Percentiles rank a stretch among this genome's conserved stretches.
Evolutionary conservation across 2,888 invertebrate species (phyloP).

Genomic region (Philaethria dido): DNA sequence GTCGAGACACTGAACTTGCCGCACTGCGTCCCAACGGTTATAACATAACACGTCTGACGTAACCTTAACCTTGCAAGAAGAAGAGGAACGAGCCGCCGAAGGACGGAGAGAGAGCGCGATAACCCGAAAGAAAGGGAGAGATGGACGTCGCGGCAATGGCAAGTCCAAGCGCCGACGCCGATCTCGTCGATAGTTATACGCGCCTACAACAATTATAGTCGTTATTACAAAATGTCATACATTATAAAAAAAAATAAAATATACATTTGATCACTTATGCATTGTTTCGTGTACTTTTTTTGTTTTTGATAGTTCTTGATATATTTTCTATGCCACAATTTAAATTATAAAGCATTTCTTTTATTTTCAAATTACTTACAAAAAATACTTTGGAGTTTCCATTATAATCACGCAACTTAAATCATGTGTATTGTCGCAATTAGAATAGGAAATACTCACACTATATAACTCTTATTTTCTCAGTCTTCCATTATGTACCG

Average conservation of each 20-base stretch:
- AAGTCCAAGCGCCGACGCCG: conserved; percentile 41
- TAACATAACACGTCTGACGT: conserved; percentile 85
- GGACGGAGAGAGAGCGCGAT: conserved; percentile 83
- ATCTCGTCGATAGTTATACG: conserved; percentile 36
- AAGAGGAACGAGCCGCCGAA: conserved; percentile 82
- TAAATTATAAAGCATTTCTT: too few relatives aligned
- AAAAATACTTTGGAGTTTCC: too few relatives aligned
- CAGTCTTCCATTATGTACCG: conserved; percentile 52
- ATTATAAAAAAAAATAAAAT: not conserved
- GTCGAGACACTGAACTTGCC: conserved; percentile 83
- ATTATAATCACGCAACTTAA: not conserved
- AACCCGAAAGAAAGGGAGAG: conserved; percentile 81
- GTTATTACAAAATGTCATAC: conserved; percentile 37
- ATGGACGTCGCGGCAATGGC: conserved; percentile 52
- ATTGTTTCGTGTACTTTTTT: too few relatives aligned
- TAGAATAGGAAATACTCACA: conserved; percentile 20
- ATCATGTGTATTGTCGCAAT: conserved; percentile 11
- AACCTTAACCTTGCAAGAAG: conserved; percentile 85
- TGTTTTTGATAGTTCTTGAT: too few relatives aligned
- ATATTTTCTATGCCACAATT: too few relatives aligned
- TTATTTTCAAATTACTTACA: too few relatives aligned
- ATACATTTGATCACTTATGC: too few relatives aligned
- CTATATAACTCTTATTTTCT: conserved; percentile 26
- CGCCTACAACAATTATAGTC: conserved; percentile 28
- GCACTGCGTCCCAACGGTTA: conserved; percentile 83